Evolutionary conservation across 2,113 vertebrate species (phyloP), one percentile per base, ranked within the genome.

Genomic region (Barnardius zonarius): DNA sequence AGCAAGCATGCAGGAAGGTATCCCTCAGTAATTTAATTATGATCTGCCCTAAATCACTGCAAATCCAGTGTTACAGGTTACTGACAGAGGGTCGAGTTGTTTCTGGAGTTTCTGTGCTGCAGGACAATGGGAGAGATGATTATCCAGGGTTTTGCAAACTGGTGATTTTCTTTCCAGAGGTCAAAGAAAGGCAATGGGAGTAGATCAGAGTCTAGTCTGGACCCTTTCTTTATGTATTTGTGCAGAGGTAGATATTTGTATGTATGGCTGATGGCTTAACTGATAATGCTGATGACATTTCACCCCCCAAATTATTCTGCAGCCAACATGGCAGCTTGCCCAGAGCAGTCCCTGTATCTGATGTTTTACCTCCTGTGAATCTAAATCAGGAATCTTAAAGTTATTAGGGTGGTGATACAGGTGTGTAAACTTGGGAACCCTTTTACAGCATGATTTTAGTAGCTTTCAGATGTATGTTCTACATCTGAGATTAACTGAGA

Each of bases 271-370:
- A 91, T 97, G 91, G 73, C 88, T 89, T 86, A 78, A 75, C 64
- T 78, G 86, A 95, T 95, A 92, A 88, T 35, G 80, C 86, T 92
- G 86, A 79, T 93, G 91, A 81, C 66, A 17, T 70, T 79, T 91
- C 57, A 28, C 80, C 81, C 68, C 70, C 78, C 78, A 68, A 96
- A 95, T 77, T 93, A 88, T 90, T 83, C 90, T 91, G 54, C 41
- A 75, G 89, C 61, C 3, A 30, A 91, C 57, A 77, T 92, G 92
- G 90, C 25, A 0, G 33, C 63, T 90, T 95, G 87, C 87, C 84
- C 95, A 85, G 94, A 90, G 78, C 86, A 83, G 39, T 89, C 39
- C 67, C 78, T 70, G 17, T 94, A 74, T 80, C 78, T 91, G 84
- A 67, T 94, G 46, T 85, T 94, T 83, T 88, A 69, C 78, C 75